Conservation (phyloP, 1,140 invertebrate genomes). For the Melitaea cinxia region DNA sequence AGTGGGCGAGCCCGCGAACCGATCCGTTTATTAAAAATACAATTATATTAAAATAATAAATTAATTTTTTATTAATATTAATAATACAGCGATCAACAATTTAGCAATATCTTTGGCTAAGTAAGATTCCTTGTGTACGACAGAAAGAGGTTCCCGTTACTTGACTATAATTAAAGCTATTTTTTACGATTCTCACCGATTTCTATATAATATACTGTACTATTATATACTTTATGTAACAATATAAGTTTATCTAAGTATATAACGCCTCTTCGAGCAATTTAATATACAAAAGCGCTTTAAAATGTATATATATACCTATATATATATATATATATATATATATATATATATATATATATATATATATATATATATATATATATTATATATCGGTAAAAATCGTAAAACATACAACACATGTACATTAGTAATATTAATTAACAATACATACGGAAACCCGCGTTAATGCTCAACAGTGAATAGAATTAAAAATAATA, state of each 20-base stretch:
- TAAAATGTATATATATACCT: neutral
- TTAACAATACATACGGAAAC: constrained; percentile 23
- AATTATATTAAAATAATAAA: constrained; percentile 56
- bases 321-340: too few species aligned
- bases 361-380: too few species aligned
- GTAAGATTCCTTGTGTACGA: constrained; percentile 43
- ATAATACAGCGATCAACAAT: constrained; percentile 54
- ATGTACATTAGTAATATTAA: constrained; percentile 16
- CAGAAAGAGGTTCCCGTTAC: constrained; percentile 6
- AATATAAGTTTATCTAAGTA: neutral
- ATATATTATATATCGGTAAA: neutral
- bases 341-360: too few species aligned
- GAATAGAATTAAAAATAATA: constrained; percentile 48
- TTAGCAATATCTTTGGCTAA: constrained; percentile 63
- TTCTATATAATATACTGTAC: neutral
- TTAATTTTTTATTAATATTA: constrained; percentile 52
- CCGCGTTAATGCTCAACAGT: constrained; percentile 44
- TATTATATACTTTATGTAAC: neutral
- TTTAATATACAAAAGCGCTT: neutral
- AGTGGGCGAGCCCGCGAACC: constrained; percentile 42
- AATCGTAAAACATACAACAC: neutral
- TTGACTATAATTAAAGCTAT: constrained; percentile 3
- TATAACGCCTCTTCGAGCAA: neutral
- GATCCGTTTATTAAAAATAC: constrained; percentile 50
- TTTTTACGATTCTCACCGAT: constrained; percentile 9